Conservation (phyloP, 2,797 vertebrate species). For the Coendou prehensilis region DNA sequence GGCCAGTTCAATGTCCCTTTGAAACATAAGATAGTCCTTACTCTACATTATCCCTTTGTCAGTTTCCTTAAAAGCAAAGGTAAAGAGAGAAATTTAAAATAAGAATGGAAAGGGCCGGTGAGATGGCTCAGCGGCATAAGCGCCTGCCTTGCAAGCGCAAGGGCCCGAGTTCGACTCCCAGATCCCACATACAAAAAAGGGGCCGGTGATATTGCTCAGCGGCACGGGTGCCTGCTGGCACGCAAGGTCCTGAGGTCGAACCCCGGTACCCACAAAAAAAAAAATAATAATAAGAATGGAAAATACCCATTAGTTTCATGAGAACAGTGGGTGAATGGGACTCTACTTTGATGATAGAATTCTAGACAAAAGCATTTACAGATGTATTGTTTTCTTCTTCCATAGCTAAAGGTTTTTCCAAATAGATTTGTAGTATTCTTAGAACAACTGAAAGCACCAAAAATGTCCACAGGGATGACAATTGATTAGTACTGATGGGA, state of each 20-base stretch:
- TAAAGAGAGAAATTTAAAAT: slow-evolving; percentile 34
- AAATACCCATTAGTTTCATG: not conserved
- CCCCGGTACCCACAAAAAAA: no score
- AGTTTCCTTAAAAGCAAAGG: not conserved
- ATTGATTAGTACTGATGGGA: not conserved
- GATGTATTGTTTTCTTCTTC: not conserved
- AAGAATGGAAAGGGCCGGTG: slow-evolving; percentile 53
- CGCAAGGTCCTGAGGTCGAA: no score
- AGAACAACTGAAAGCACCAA: not conserved
- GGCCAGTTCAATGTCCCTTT: not conserved
- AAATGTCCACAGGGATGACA: not conserved
- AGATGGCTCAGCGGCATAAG: no score
- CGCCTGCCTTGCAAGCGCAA: no score
- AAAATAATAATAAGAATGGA: slow-evolving; percentile 37
- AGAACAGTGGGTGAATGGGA: not conserved
- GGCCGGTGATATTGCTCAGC: no score
- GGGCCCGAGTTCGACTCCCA: no score
- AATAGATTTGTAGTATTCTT: not conserved
- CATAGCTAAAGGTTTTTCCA: slow-evolving; percentile 29
- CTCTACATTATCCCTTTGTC: not conserved
- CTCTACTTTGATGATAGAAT: not conserved
- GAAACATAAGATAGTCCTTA: not conserved
- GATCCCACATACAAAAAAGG: no score
- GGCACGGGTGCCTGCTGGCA: no score
- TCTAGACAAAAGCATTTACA: slow-evolving; percentile 26